Base-by-base conservation (phyloP, 2,888 invertebrate genomes). In the Chironomus tentans region DNA sequence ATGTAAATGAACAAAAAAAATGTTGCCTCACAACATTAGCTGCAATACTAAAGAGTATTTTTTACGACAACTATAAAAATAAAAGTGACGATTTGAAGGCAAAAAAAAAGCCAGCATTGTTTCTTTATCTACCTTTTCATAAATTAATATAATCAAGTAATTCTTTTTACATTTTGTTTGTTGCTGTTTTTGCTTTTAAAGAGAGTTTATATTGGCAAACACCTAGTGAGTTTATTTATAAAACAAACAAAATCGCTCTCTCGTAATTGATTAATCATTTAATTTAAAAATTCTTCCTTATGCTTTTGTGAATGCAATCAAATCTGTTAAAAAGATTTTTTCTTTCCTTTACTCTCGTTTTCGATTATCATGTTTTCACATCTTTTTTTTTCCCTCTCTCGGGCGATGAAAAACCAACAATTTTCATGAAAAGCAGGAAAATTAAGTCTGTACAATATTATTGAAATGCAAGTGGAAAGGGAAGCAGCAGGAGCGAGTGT, bases 331-430 rank as follows among this genome's bases (percentile, higher is more conserved):
- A 65, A 65, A 24, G 1, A 18, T 5, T 10, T 10, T 2, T 7
- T 15, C 18, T 56, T 56, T 56, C 15, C 56, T 28, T 5, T 56
- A 18, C 38, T 38, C 21, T 65, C 65, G 12, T 65, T 56, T 65
- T 24, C 65, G 65, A 65, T 65, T 65, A 65, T 65, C 65, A 65
- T 65, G 65, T 65, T 65, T 65, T 65, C 65, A 65, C 65, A 22
- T 18, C 21, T n/a, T n/a, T n/a, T n/a, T n/a, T n/a, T n/a, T n/a
- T n/a, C n/a, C n/a, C n/a, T n/a, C n/a, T 10, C 22, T 21, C 56
- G 56, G n/a, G 65, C 13, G 65, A 65, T 56, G 65, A 65, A 65
- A 65, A 24, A 65, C 21, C 65, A 65, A 65, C 65, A 65, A 65
- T 65, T 65, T 24, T 65, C 65, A 65, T 65, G 21, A 24, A 65